Evolutionary conservation across 2,888 invertebrate species (phyloP), one percentile per base, ranked within the genome.

Genomic region (Stegana nigrithorax): DNA sequence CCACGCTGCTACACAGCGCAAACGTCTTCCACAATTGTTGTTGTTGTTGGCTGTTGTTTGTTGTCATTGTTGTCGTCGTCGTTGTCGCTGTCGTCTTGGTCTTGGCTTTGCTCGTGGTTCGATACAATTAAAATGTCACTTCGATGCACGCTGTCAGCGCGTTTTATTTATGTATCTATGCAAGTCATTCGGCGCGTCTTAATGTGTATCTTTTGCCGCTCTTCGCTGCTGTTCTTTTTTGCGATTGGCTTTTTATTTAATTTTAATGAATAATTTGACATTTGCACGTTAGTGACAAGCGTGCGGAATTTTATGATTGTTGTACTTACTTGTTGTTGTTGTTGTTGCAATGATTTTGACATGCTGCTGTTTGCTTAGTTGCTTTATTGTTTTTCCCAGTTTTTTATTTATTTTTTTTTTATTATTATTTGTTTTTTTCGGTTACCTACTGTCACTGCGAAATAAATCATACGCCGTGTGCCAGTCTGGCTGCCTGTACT

Each of bases 91-190:
- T 39, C 23, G 53, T 7, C 10, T 29, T 39, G 14, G n/a, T n/a
- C 51, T 25, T 36, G 19, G 27, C 14, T 4, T 23, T 2, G 27
- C 59, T 39, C 44, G 21, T 62, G 56, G 62, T 63, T 59, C 68
- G 36, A 50, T 36, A 60, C 73, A 73, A 77, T 76, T 76, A 77
- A 76, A 76, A 76, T 77, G 75, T 78, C 75, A 76, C 69, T 73
- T 66, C 55, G 59, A 59, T 29, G 53, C 58, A 27, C 25, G 47
- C 60, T 60, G 47, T 60, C 39, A 60, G 21, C 78, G 75, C 78
- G 76, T 68, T 59, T 55, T 55, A 55, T 55, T 36, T 55, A 55
- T 39, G 14, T 17, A 39, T 39, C 17, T 17, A 39, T 39, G n/a
- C 39, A 39, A n/a, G n/a, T n/a, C n/a, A n/a, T n/a, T n/a, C n/a